Percentiles rank a stretch among this genome's conserved stretches.
These are phyloP conservation scores for Drosophila triauraria DNA, from an alignment of 1,140 invertebrate species.

Conservation along the genomic window DNA sequence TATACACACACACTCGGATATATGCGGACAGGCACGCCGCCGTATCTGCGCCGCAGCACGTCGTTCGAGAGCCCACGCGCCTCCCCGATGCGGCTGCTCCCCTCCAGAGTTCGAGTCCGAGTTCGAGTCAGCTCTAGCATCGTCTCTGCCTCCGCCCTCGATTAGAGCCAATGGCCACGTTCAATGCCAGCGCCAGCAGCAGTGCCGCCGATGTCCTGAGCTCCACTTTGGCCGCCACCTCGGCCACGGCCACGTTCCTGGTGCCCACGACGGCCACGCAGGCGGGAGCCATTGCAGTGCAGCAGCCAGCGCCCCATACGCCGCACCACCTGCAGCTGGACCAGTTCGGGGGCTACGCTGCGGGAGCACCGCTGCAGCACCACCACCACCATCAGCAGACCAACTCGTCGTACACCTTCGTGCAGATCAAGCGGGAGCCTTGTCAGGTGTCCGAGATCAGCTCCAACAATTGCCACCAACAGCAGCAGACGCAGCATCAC, in stretches of 20 bases:
- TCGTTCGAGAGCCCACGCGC: constrained; percentile 20
- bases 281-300: constrained; percentile 18
- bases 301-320: constrained; percentile 33
- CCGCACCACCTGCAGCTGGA: constrained; percentile 42
- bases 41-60: constrained; percentile 56
- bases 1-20: constrained; percentile 26
- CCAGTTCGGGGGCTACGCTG: constrained; percentile 54
- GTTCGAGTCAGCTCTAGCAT: constrained; percentile 10
- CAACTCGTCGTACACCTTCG: constrained; percentile 82
- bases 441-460: constrained; percentile 89
- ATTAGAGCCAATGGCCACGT: constrained; percentile 67
- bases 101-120: constrained; percentile 5
- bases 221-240: constrained; percentile 59
- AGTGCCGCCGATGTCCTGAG: constrained; percentile 72
- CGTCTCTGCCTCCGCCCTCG: constrained; percentile 5
- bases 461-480: constrained; percentile 86
- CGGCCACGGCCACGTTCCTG: constrained; percentile 66
- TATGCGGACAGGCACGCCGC: constrained; percentile 40
- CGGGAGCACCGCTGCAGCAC: constrained; percentile 46
- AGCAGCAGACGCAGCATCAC: constrained; percentile 75
- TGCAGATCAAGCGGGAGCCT: constrained; percentile 88
- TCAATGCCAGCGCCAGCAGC: constrained; percentile 62
- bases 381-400: constrained; percentile 76
- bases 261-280: constrained; percentile 65
- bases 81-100: constrained; percentile 28